Conservation (phyloP, 2,113 vertebrate species). For the Archilochus colubris region DNA sequence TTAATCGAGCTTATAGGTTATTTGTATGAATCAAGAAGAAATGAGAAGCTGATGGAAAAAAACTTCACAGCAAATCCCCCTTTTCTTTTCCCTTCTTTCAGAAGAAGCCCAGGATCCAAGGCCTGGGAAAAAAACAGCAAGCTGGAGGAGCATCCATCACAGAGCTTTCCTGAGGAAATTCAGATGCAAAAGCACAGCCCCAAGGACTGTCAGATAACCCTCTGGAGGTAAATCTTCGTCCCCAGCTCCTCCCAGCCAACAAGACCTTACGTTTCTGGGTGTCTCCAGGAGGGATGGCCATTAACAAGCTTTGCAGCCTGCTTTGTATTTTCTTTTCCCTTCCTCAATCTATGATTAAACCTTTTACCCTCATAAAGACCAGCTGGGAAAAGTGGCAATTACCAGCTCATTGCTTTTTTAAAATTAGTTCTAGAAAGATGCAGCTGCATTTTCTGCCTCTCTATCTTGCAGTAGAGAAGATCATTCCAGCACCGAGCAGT, state of each 20-base stretch:
- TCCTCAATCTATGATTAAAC: background rate
- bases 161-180: background rate
- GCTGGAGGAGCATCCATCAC: background rate
- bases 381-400: conserved; percentile 42
- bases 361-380: conserved; percentile 33
- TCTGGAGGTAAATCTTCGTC: background rate
- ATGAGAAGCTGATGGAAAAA: background rate
- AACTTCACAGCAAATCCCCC: background rate
- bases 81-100: background rate
- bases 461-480: conserved; percentile 3
- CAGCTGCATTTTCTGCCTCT: conserved; percentile 56
- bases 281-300: background rate
- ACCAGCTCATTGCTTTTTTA: conserved; percentile 18
- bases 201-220: background rate
- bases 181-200: background rate
- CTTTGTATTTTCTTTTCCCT: background rate
- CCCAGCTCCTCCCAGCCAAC: background rate
- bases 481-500: conserved; percentile 9
- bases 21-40: conserved; percentile 15
- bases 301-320: background rate
- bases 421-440: conserved; percentile 49
- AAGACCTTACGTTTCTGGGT: background rate
- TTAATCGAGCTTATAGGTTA: conserved; percentile 37
- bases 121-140: background rate
- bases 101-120: background rate